A percentile compares a stretch with the other conserved stretches of the same genome.
Evolutionary conservation across 2,113 vertebrate species (phyloP).

Genomic region (Mus spicilegus): DNA sequence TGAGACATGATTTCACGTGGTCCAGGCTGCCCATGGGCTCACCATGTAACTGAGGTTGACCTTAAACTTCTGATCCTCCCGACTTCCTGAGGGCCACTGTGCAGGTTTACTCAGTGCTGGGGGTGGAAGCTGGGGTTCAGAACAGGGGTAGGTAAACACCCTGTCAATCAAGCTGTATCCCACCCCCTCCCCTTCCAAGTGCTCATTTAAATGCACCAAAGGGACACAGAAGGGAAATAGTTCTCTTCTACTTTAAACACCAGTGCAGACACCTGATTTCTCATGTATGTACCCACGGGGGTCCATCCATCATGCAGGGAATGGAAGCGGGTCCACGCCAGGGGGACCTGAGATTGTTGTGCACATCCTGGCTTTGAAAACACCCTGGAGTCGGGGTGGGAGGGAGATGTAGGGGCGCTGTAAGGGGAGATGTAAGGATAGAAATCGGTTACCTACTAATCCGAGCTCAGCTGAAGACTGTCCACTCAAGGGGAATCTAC

Average conservation of each 20-base stretch:
- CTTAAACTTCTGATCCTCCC: background rate
- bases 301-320: background rate
- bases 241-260: background rate
- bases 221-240: background rate
- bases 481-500: background rate
- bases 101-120: background rate
- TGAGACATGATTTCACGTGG: background rate
- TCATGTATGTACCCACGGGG: background rate
- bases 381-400: fast-evolving
- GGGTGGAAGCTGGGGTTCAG: no score
- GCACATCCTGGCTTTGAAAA: background rate
- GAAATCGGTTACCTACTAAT: fast-evolving
- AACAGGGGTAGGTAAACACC: background rate
- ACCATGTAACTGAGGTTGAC: background rate
- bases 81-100: no score
- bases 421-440: no score
- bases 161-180: no score
- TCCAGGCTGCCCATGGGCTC: background rate
- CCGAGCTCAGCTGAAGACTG: background rate
- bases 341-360: background rate
- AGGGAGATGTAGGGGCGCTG: background rate
- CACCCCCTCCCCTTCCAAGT: background rate
- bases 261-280: background rate
- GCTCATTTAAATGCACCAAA: background rate
- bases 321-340: fast-evolving